Base-by-base conservation (phyloP, 1,140 invertebrate genomes). In the Linepithema humile region DNA sequence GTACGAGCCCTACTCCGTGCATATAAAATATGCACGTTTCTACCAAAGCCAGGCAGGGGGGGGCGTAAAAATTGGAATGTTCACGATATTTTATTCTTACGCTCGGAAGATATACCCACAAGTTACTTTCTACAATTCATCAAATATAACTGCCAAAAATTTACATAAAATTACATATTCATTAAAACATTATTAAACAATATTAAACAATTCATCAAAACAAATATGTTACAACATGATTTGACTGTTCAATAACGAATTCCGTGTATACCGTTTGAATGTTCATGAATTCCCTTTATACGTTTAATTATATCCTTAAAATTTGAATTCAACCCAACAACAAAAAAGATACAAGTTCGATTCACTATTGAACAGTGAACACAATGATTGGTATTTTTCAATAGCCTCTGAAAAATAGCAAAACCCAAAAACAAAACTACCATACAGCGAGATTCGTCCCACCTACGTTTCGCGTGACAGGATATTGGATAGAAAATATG, bases 51-150 rank as follows among this genome's bases (percentile, higher is more conserved):
- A 59, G 53, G n/a, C 40, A 50, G 43, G 82, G 4, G 82, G 4
- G 35, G 4, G 45, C 65, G 26, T 86, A 55, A 70, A 70, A 78
- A 84, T 65, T 57, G 85, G 83, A 86, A 85, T 80, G 65, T 78
- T 64, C 3, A 32, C 32, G 48, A 43, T 9, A 78, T 78, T 40
- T 67, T 29, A 69, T 40, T 78, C 35, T 26, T 29, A 55, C 20
- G 20, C 43, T 50, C 32, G 32, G 62, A 78, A 78, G 75, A 78
- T 78, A 67, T 20, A 53, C 55, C 7, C 23, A 26, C 35, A n/a
- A 55, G 23, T 69, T 55, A 29, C 23, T 43, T 20, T 55, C 29
- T 48, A 70, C 32, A 43, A 69, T 43, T 80, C 50, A 26, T 78
- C 7, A 59, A 2, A 67, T 10, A 53, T 55, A 50, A 32, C 17